phyloP scores from a whole-genome alignment of 2,888 invertebrate genomes.

The Phyllotreta striolata region DNA sequence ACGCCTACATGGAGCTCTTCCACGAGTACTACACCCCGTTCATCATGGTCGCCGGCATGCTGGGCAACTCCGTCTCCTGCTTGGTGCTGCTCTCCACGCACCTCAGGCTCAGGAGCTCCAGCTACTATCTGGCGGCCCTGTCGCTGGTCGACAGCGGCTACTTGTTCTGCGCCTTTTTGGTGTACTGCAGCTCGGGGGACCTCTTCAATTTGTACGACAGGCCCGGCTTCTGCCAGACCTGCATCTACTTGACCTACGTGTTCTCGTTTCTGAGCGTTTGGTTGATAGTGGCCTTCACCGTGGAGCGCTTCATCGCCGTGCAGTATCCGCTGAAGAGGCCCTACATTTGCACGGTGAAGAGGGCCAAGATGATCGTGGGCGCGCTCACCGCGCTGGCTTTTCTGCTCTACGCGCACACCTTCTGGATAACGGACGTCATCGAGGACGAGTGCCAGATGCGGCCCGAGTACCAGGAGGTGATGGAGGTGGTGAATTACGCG shows the following conservation, averaged over 20 bases:
- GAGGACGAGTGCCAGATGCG: slow-evolving; percentile 63
- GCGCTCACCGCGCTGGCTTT: slow-evolving; percentile 60
- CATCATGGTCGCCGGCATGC: slow-evolving; percentile 67
- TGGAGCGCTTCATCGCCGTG: slow-evolving; percentile 74
- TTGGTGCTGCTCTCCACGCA: slow-evolving; percentile 69
- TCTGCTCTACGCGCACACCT: slow-evolving; percentile 45
- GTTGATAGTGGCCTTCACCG: slow-evolving; percentile 75
- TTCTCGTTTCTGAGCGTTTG: slow-evolving; percentile 73
- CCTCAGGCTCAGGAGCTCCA: slow-evolving; percentile 69
- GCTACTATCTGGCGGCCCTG: slow-evolving; percentile 70
- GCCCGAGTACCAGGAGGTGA: slow-evolving; percentile 62
- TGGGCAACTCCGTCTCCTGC: slow-evolving; percentile 69
- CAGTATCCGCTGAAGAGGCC: slow-evolving; percentile 69
- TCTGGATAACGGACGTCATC: slow-evolving; percentile 57
- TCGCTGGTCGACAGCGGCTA: slow-evolving; percentile 70
- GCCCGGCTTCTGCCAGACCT: slow-evolving; percentile 65
- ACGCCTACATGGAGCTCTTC: slow-evolving; percentile 59
- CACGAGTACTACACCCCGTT: slow-evolving; percentile 68
- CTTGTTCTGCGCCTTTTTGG: slow-evolving; percentile 64
- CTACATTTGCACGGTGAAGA: slow-evolving; percentile 67
- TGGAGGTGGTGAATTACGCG: slow-evolving; percentile 66
- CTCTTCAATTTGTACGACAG: slow-evolving; percentile 63
- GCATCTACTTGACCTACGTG: slow-evolving; percentile 56
- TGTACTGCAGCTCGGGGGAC: slow-evolving; percentile 64
- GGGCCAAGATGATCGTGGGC: slow-evolving; percentile 66